These are phyloP conservation scores for Aphelinus atriplicis DNA, from an alignment of 1,140 invertebrate genomes.

Conservation along the genomic window DNA sequence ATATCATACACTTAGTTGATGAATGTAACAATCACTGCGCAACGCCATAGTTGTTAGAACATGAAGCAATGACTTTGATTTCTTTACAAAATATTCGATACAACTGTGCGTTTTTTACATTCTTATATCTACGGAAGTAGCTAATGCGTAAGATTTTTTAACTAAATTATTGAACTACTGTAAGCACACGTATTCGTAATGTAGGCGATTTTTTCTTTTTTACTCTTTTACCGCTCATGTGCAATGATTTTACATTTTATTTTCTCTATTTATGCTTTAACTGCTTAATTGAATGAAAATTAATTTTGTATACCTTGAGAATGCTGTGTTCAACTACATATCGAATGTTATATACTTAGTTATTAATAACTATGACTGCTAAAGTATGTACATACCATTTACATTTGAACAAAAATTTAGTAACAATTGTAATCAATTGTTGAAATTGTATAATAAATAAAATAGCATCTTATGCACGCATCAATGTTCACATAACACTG, in stretches of 20 bases:
- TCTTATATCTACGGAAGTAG: background rate
- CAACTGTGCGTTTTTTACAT: slow-evolving; percentile 1
- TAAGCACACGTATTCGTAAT: slow-evolving; percentile 1
- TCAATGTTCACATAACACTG: slow-evolving; percentile 16
- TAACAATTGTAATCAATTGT: slow-evolving; percentile 23
- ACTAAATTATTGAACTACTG: slow-evolving; percentile 19
- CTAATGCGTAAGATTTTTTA: slow-evolving; percentile 21
- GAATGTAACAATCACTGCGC: slow-evolving; percentile 29
- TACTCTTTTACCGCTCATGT: slow-evolving; percentile 12
- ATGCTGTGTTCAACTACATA: slow-evolving; percentile 22
- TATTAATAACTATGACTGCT: slow-evolving; percentile 20
- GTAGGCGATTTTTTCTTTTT: slow-evolving; percentile 24
- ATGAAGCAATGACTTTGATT: background rate
- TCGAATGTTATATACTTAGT: slow-evolving; percentile 16
- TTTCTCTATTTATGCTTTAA: slow-evolving; percentile 11
- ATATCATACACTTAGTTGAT: slow-evolving; percentile 22
- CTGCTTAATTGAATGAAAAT: slow-evolving; percentile 16
- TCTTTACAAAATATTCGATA: slow-evolving; percentile 9
- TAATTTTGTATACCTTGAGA: slow-evolving; percentile 16
- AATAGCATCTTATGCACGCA: slow-evolving; percentile 21
- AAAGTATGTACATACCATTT: slow-evolving; percentile 34
- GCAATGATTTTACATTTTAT: slow-evolving; percentile 30
- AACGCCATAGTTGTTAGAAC: slow-evolving; percentile 12
- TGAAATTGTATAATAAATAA: slow-evolving; percentile 26
- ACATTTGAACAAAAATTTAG: slow-evolving; percentile 27